Conservation (phyloP, 53 echinoderm and acorn worm species). For the Temnopleurus reevesii region DNA sequence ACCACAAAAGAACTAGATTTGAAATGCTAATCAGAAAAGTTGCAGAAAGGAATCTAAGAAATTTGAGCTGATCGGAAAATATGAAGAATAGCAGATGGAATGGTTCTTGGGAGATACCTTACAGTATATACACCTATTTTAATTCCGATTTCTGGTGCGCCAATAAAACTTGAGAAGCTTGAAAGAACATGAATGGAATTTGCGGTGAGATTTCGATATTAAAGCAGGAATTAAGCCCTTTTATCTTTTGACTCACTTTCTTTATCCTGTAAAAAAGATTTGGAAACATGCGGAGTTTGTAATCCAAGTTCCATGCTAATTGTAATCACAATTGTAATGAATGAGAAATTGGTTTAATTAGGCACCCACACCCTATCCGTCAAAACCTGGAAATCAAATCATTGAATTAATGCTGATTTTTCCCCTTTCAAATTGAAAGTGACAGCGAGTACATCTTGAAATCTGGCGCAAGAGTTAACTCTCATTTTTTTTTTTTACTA, state of each 20-base stretch:
- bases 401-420: not conserved
- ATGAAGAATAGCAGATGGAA: not conserved
- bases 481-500: no score
- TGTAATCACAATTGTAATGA: not conserved
- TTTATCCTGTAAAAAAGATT: not conserved
- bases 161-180: conserved; percentile 24
- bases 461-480: no score
- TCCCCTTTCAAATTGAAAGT: no score
- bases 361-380: not conserved
- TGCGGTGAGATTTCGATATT: not conserved
- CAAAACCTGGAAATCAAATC: not conserved
- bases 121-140: not conserved
- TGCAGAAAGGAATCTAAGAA: not conserved
- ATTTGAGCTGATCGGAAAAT: not conserved
- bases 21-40: conserved; percentile 12
- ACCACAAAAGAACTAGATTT: conserved; percentile 37
- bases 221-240: not conserved
- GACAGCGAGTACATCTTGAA: no score
- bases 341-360: not conserved
- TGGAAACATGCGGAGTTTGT: not conserved
- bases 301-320: not conserved
- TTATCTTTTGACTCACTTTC: not conserved
- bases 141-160: not conserved
- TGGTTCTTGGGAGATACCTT: not conserved
- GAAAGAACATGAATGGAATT: not conserved